phyloP scores from a whole-genome alignment of 1,140 invertebrate genomes.

The Leucophenga varia region DNA sequence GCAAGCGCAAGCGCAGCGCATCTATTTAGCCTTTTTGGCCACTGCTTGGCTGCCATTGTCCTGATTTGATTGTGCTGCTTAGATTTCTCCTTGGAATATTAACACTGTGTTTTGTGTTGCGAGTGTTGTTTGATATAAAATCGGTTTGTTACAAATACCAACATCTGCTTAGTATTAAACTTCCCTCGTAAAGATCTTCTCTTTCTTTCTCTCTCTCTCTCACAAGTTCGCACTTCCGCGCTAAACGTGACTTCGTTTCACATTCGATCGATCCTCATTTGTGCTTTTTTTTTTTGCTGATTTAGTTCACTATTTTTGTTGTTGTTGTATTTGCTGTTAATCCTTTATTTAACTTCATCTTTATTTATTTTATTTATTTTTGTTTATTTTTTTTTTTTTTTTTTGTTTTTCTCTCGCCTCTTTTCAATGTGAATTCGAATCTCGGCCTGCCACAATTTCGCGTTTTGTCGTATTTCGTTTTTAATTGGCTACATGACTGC shows the following conservation, averaged over 20 bases:
- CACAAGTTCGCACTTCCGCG: not conserved
- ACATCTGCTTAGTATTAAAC: not conserved
- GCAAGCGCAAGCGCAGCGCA: not conserved
- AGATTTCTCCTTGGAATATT: slow-evolving; percentile 25
- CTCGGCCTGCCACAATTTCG: slow-evolving; percentile 28
- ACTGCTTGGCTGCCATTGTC: slow-evolving; percentile 38
- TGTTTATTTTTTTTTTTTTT: no score
- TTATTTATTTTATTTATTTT: not conserved
- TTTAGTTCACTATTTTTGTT: slow-evolving; percentile 8
- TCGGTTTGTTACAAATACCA: no score
- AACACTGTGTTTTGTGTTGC: no score
- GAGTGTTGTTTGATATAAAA: no score
- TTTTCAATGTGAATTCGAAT: no score
- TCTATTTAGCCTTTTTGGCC: slow-evolving; percentile 21
- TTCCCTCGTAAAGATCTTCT: slow-evolving; percentile 1
- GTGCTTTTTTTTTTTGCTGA: slow-evolving; percentile 22
- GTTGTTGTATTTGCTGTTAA: not conserved
- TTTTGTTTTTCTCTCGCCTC: no score
- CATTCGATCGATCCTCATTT: slow-evolving; percentile 29
- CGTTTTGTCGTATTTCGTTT: slow-evolving; percentile 52
- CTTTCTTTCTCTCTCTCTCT: slow-evolving; percentile 16
- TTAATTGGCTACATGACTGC: slow-evolving; percentile 53
- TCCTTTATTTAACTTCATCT: no score
- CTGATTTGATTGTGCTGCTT: slow-evolving; percentile 48
- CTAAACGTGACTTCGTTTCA: no score